Percentiles rank a stretch among this genome's conserved stretches.
phyloP scores from a whole-genome alignment of 2,113 vertebrate genomes.

The Lepisosteus osseus region DNA sequence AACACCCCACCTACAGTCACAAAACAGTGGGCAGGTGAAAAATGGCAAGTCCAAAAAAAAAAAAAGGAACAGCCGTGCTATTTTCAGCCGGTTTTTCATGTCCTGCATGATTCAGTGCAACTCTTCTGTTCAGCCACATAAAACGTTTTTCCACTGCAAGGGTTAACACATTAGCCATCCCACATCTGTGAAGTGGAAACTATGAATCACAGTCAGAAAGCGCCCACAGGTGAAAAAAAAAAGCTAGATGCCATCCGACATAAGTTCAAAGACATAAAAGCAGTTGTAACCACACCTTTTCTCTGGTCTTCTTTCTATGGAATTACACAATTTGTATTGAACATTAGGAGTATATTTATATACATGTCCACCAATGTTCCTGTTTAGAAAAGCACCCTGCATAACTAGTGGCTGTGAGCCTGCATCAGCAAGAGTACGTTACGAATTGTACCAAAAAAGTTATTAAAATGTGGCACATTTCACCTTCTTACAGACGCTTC shows the following conservation, averaged over 20 bases:
- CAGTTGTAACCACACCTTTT: neutral
- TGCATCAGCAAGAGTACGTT: too few relatives aligned
- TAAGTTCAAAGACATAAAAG: neutral
- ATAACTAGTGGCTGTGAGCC: too few relatives aligned
- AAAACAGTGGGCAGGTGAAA: constrained; percentile 54
- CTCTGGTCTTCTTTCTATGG: too few relatives aligned
- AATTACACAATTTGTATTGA: too few relatives aligned
- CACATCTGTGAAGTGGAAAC: constrained; percentile 53
- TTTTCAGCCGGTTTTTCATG: neutral
- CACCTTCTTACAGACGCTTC: too few relatives aligned
- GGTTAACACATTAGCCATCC: constrained; percentile 48
- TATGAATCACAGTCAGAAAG: constrained; percentile 53
- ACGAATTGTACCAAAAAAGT: too few relatives aligned
- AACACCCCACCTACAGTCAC: constrained; percentile 50
- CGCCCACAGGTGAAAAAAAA: constrained; percentile 16
- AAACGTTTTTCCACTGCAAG: constrained; percentile 28
- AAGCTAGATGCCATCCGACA: constrained; percentile 1
- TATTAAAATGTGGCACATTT: too few relatives aligned
- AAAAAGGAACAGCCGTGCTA: constrained; percentile 30
- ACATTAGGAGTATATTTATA: too few relatives aligned
- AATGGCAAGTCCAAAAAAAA: constrained; percentile 35
- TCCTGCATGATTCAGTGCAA: neutral
- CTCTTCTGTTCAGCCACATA: constrained; percentile 20
- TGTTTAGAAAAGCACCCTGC: too few relatives aligned
- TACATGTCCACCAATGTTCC: too few relatives aligned